These are phyloP conservation scores for Thaumatotibia leucotreta DNA, from an alignment of 1,140 invertebrate species.

Conservation along the genomic window DNA sequence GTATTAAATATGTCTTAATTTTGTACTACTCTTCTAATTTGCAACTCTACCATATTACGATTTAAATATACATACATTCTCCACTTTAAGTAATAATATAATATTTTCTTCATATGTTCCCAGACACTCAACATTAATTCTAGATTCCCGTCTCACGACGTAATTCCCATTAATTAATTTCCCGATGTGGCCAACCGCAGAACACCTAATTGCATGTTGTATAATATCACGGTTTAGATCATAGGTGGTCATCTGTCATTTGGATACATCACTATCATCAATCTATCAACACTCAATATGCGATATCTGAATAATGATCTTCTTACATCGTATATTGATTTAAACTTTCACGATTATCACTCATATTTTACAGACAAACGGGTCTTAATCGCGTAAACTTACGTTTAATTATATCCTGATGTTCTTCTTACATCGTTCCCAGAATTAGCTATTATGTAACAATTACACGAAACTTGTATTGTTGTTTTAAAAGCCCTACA, in stretches of 20 bases:
- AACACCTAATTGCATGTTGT: slow-evolving; percentile 47
- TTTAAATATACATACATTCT: too few relatives aligned
- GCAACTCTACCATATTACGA: too few relatives aligned
- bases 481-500: not conserved
- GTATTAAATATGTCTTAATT: too few relatives aligned
- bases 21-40: too few relatives aligned
- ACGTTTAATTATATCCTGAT: too few relatives aligned
- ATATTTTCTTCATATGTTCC: not conserved
- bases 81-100: too few relatives aligned
- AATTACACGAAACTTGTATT: not conserved
- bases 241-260: slow-evolving; percentile 38
- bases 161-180: slow-evolving; percentile 27
- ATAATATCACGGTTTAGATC: slow-evolving; percentile 44
- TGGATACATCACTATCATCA: slow-evolving; percentile 38
- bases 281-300: slow-evolving; percentile 36
- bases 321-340: too few relatives aligned
- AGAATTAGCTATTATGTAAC: not conserved
- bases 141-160: not conserved
- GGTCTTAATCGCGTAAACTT: too few relatives aligned
- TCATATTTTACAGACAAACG: too few relatives aligned
- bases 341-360: too few relatives aligned
- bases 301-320: slow-evolving; percentile 41
- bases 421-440: not conserved
- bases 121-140: not conserved
- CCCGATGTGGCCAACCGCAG: slow-evolving; percentile 36